Evolutionary conservation across 2,888 invertebrate genomes (phyloP).

Genomic region (Itoplectis maculator): DNA sequence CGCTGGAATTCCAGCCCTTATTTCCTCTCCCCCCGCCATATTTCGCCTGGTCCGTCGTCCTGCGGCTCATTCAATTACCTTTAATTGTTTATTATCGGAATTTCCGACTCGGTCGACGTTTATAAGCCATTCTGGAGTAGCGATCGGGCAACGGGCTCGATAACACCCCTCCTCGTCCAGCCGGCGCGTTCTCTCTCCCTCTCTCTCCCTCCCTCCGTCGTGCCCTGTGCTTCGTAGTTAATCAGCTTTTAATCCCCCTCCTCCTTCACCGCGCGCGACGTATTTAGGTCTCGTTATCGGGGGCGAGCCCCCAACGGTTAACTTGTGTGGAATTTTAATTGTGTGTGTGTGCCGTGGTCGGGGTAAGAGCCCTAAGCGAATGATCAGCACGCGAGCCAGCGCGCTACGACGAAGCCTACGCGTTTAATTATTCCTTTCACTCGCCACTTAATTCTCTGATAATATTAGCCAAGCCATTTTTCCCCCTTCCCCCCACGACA

Average conservation of each 20-base stretch:
- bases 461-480: slow-evolving; percentile 5
- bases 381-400: slow-evolving; percentile 29
- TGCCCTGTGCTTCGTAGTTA: slow-evolving; percentile 57
- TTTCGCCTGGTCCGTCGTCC: background rate
- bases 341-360: slow-evolving; percentile 2
- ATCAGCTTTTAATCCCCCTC: slow-evolving; percentile 63
- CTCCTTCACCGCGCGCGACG: slow-evolving; percentile 50
- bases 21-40: background rate
- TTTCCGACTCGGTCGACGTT: slow-evolving; percentile 49
- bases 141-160: slow-evolving; percentile 44
- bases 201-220: slow-evolving; percentile 29
- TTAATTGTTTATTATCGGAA: slow-evolving; percentile 64
- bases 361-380: slow-evolving; percentile 13
- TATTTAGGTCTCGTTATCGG: slow-evolving; percentile 62
- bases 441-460: background rate
- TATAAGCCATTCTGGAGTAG: slow-evolving; percentile 45
- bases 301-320: slow-evolving; percentile 31
- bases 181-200: background rate
- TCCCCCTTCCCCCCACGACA: background rate
- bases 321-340: slow-evolving; percentile 44
- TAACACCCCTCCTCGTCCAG: slow-evolving; percentile 23
- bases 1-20: slow-evolving; percentile 12
- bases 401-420: slow-evolving; percentile 10
- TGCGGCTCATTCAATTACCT: slow-evolving; percentile 49
- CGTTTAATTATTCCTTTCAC: slow-evolving; percentile 6